Evolutionary conservation across 2,797 vertebrate genomes (phyloP), one percentile per base, ranked within the genome.

Genomic region (Percopsis omiscomaycus): DNA sequence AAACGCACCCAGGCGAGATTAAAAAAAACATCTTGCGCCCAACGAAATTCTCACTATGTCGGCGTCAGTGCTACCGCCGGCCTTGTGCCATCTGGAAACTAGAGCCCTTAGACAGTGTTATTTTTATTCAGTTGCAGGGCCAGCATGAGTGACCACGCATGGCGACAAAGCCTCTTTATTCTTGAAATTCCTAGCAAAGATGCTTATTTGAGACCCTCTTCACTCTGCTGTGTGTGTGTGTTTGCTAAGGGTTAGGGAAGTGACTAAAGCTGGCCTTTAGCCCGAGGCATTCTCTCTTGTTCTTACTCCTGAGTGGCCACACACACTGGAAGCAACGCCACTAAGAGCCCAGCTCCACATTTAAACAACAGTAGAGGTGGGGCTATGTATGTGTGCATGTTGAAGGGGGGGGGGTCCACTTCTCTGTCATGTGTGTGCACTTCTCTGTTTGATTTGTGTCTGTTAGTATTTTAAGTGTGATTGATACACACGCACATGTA

Each of bases 241-340:
- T 66, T 16, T 62, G 32, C 68, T 66, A 47, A 22, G 30, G 22
- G 62, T 15, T 32, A 30, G 51, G 46, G 81, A 85, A 85, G 64
- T 78, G 86, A 88, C 84, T 91, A 85, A 87, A 91, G 85, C 81
- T 89, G 89, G 79, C 87, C 88, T 88, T 78, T 84, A 78, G 89
- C 91, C 89, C 10, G 28, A 79, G 89, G 91, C 89, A 76, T 80
- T 86, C 83, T 78, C 83, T 81, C 81, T 78, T 84, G 77, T 82
- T 89, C 83, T 91, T 87, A 89, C 89, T 84, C 89, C 89, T 84
- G 89, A 89, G 85, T 88, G 87, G 86, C 79, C 89, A 83, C 86
- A 87, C 88, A 76, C 49, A 60, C 61, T 75, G 50, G 45, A 64
- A 62, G 61, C 72, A 52, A 51, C 55, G 32, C 62, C 59, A 86